These are phyloP conservation scores for Nannobrachium achirus DNA, from an alignment of 2,113 vertebrate species.

Conservation along the genomic window DNA sequence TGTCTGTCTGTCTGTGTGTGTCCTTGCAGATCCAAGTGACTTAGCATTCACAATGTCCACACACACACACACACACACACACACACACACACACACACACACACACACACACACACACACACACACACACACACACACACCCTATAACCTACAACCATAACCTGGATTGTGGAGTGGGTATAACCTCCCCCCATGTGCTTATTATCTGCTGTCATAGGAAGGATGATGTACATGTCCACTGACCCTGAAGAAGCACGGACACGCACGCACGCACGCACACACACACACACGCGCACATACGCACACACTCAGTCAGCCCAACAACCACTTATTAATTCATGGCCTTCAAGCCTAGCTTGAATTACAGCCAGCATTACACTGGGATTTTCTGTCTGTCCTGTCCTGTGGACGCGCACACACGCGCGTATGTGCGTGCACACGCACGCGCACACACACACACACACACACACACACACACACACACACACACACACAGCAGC, in stretches of 20 bases:
- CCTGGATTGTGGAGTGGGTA: constrained; percentile 10
- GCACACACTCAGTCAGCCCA: neutral
- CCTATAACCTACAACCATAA: neutral
- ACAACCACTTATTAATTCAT: constrained; percentile 69
- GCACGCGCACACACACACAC: constrained; percentile 6
- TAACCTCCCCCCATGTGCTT: constrained; percentile 21
- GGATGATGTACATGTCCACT: constrained; percentile 33
- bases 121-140: neutral
- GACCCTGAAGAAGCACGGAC: constrained; percentile 49
- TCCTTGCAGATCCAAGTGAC: neutral
- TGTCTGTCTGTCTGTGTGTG: too few relatives aligned
- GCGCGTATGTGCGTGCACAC: constrained; percentile 1
- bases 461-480: constrained; percentile 9
- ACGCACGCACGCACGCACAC: constrained; percentile 26
- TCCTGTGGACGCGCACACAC: constrained; percentile 10
- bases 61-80: too few relatives aligned
- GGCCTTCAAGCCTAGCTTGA: constrained; percentile 64
- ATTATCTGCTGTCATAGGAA: constrained; percentile 45
- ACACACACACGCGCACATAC: constrained; percentile 19
- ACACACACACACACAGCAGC: neutral
- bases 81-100: too few relatives aligned
- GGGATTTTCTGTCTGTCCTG: constrained; percentile 33
- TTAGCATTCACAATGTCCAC: neutral
- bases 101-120: neutral
- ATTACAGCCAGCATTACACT: constrained; percentile 45